Conservation (phyloP, 2,113 vertebrate genomes). For the Raja brachyura region DNA sequence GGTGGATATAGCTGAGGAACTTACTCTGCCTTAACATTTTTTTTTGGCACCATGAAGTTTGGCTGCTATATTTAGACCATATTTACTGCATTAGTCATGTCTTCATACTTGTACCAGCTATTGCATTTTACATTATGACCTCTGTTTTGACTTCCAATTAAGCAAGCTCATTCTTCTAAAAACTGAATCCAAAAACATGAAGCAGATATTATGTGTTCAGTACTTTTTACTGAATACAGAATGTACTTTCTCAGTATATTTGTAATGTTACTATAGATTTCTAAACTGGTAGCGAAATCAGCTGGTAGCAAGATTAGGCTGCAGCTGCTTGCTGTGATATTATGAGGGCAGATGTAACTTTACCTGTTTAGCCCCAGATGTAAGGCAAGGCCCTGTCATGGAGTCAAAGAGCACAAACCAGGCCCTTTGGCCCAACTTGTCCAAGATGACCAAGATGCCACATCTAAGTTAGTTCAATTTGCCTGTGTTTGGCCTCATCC, state of each 20-base stretch:
- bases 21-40: neutral
- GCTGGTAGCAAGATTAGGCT: neutral
- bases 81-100: conserved; percentile 36
- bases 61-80: conserved; percentile 27
- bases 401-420: too few relatives aligned
- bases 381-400: neutral
- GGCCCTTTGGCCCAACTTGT: too few relatives aligned
- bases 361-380: neutral
- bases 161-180: conserved; percentile 4
- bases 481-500: too few relatives aligned
- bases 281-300: conserved; percentile 18
- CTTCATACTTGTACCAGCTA: neutral
- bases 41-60: neutral
- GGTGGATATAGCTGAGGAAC: neutral
- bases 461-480: too few relatives aligned
- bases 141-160: neutral
- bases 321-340: neutral
- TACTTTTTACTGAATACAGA: neutral
- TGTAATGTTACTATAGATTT: neutral
- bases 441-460: too few relatives aligned
- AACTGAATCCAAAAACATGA: neutral
- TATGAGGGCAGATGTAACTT: neutral
- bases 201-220: neutral
- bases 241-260: neutral
- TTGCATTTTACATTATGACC: neutral